Evolutionary conservation across 2,113 vertebrate species (phyloP).

Genomic region (Myiozetetes cayanensis): DNA sequence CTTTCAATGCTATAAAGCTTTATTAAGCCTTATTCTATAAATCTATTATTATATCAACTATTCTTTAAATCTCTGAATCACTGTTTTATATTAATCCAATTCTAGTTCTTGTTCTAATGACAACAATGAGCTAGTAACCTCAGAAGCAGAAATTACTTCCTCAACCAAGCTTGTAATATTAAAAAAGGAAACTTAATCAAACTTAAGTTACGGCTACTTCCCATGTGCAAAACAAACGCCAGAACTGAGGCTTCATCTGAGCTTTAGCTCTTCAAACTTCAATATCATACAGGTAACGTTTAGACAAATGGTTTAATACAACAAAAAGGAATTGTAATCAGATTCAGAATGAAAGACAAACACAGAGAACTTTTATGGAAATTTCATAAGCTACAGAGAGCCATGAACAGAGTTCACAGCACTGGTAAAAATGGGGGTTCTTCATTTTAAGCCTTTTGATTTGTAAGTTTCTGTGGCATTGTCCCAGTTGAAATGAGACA

Average conservation of each 20-base stretch:
- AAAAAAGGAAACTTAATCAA: not conserved
- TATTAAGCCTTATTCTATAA: not conserved
- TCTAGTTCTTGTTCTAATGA: not conserved
- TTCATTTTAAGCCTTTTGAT: not conserved
- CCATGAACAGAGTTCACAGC: not conserved
- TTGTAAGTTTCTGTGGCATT: not conserved
- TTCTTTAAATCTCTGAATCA: not conserved
- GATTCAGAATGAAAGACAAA: not conserved
- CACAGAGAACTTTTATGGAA: not conserved
- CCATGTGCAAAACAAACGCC: not conserved
- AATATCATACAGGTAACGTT: not conserved
- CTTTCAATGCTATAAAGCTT: not conserved
- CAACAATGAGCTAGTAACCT: not conserved
- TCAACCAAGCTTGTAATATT: not conserved
- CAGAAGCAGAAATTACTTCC: not conserved
- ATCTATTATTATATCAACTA: not conserved
- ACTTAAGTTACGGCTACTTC: not conserved
- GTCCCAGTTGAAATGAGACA: too few relatives aligned
- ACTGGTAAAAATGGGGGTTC: fast-evolving
- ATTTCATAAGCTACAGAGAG: not conserved
- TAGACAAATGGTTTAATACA: not conserved
- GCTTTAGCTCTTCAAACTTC: not conserved
- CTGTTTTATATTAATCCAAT: not conserved
- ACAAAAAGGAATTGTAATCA: not conserved
- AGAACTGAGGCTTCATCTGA: not conserved